Evolutionary conservation across 2,113 vertebrate genomes (phyloP), one percentile per base, ranked within the genome.

Genomic region (Festucalex cinctus): DNA sequence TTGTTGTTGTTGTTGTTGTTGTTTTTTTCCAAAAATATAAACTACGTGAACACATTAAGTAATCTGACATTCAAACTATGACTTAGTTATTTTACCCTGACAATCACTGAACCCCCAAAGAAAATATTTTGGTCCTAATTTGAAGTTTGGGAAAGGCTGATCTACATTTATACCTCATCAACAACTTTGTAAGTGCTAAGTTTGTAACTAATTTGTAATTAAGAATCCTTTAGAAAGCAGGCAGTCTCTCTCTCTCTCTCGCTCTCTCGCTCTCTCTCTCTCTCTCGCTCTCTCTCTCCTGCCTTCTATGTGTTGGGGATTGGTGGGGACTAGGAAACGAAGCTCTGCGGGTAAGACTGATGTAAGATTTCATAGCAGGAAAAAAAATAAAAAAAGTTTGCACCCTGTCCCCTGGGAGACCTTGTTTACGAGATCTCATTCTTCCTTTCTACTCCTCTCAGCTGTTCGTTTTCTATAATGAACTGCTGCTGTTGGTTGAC

Each of bases 401-500:
- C 66, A 77, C 77, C 80, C 75, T 77, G 80, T 80, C 69, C 84
- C 79, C 70, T 76, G 77, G 87, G 85, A 85, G 74, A 74, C 67
- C 58, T 83, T 89, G 87, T 89, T 88, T 88, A 89, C 77, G 63
- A 66, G 56, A 44, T 65, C 44, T 14, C 41, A 32, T 48, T 4
- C 14, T 66, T 73, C 63, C 41, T 67, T 36, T 69, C 68, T 73
- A 64, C 73, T 68, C 73, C 65, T 19, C 32, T 63, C 49, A 16
- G 54, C 66, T 37, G 20, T 56, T 32, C 60, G 1, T 35, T 68
- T 73, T 54, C 28, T 77, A n/a, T 35, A 66, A 65, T 69, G 56
- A 24, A 14, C 17, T 58, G 67, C 70, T 17, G 63, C 7, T 37
- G n/a, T 65, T 13, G 7, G 24, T 48, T 59, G 39, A 48, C 17